Evolutionary conservation across 2,888 invertebrate genomes (phyloP), one percentile per base, ranked within the genome.

Genomic region (Keiferia lycopersicella): DNA sequence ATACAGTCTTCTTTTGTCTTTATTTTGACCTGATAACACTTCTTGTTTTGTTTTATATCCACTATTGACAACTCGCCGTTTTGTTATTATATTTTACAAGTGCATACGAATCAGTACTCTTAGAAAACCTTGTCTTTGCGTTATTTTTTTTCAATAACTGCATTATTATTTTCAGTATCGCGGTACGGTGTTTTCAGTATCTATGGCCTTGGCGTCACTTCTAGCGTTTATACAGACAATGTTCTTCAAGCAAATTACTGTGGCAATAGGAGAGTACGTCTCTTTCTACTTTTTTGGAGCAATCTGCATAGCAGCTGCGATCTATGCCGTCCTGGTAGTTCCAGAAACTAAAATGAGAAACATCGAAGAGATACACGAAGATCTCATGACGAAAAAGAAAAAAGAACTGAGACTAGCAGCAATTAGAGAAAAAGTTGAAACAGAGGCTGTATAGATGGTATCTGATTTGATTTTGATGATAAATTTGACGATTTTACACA

Each of bases 181-280:
- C 1, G 85, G 86, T 1, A 83, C 85, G 7, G 85, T 90, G 0
- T 80, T 88, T 77, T 89, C 83, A 0, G 70, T 72, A 0, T 77
- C 85, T 0, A 87, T 87, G 87, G 74, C 85, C 0, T n/a, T 71
- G 0, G 81, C 86, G 0, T 77, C 86, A 0, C n/a, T 78, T 0
- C 66, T 77, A 0, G 84, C 73, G 59, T 87, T 87, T 70, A 20
- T 86, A 0, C 87, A 88, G 71, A 77, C 85, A 66, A 67, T 86
- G 16, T 85, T 88, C 75, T 89, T 88, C 76, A 87, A 86, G 61
- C 81, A 87, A 0, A 63, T 89, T 0, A 81, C 82, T 0, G 83
- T 73, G 1, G 62, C 78, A 0, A 71, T 86, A 0, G 88, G 89
- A 0, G 72, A 80, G 1, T 78, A 87, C 65, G 78, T 78, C 0